phyloP scores from a whole-genome alignment of 2,113 vertebrate genomes.

The Pedetes capensis region DNA sequence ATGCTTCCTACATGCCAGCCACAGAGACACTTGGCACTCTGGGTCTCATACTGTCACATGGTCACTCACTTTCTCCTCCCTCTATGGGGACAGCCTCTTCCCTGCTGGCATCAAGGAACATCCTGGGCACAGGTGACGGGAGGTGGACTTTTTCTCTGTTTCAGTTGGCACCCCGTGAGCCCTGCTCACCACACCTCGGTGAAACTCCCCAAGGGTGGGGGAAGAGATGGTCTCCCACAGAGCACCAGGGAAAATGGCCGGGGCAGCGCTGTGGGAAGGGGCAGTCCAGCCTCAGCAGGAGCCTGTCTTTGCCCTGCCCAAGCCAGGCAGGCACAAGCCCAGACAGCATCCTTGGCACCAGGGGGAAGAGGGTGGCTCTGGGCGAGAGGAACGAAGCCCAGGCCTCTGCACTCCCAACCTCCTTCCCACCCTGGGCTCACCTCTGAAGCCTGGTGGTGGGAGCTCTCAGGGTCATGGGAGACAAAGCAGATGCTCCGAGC shows the following conservation, averaged over 20 bases:
- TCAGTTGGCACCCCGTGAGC: too few relatives aligned
- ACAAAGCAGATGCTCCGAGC: background rate
- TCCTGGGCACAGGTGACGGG: background rate
- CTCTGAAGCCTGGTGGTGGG: background rate
- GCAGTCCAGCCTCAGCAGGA: background rate
- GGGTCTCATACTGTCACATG: background rate
- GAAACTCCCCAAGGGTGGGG: background rate
- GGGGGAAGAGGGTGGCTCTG: background rate
- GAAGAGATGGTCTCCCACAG: background rate
- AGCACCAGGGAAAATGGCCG: constrained; percentile 46
- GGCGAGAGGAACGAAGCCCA: background rate
- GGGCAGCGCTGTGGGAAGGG: background rate
- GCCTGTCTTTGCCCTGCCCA: constrained; percentile 29
- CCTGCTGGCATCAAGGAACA: constrained; percentile 22
- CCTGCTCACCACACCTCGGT: constrained; percentile 63
- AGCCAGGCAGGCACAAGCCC: background rate
- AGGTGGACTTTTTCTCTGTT: background rate
- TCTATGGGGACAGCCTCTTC: background rate
- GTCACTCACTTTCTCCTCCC: background rate
- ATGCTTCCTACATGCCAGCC: background rate
- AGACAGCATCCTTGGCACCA: background rate
- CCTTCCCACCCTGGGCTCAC: background rate
- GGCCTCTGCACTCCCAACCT: accelerated
- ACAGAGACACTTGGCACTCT: background rate
- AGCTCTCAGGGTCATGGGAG: too few relatives aligned